A percentile compares a stretch with the other conserved stretches of the same genome.
These are phyloP conservation scores for Homarus gammarus DNA, from an alignment of 2,888 invertebrate species.

Conservation along the genomic window DNA sequence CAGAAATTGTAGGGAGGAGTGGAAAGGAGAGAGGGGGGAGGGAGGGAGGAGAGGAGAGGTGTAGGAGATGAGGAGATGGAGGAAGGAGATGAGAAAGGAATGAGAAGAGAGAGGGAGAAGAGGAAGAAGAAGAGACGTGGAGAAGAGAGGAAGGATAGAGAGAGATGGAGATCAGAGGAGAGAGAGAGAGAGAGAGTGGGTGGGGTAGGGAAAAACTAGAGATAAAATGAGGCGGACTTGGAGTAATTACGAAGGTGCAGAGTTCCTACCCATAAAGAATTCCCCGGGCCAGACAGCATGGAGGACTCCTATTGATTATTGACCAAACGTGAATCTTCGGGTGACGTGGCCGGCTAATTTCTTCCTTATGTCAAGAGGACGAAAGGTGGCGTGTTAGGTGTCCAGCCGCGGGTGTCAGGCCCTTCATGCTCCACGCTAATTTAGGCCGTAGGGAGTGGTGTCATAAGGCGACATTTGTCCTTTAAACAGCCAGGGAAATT, in stretches of 20 bases:
- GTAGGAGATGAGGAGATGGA: background rate
- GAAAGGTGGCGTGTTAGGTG: slow-evolving; percentile 27
- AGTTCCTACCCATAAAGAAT: slow-evolving; percentile 62
- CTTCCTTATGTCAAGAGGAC: slow-evolving; percentile 27
- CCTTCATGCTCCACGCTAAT: slow-evolving; percentile 27
- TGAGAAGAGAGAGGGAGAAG: no score
- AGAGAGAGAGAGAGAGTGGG: slow-evolving; percentile 19
- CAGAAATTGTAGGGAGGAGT: slow-evolving; percentile 52
- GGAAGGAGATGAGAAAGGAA: no score
- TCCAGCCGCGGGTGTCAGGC: slow-evolving; percentile 24
- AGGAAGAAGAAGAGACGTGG: no score
- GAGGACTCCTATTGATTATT: slow-evolving; percentile 71
- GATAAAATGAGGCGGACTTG: background rate
- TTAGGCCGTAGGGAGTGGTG: slow-evolving; percentile 30
- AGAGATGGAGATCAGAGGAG: no score
- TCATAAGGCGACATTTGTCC: slow-evolving; percentile 32
- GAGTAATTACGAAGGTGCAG: slow-evolving; percentile 42
- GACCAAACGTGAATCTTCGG: slow-evolving; percentile 66
- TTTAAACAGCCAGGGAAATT: slow-evolving; percentile 6
- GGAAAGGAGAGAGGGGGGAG: slow-evolving; percentile 29
- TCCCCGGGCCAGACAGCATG: slow-evolving; percentile 65
- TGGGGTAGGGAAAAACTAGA: background rate
- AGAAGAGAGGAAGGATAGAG: no score
- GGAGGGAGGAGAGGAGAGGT: background rate
- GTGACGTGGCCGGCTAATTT: slow-evolving; percentile 46